Conservation (phyloP, 2,888 invertebrate species). For the Norana najaformis region DNA sequence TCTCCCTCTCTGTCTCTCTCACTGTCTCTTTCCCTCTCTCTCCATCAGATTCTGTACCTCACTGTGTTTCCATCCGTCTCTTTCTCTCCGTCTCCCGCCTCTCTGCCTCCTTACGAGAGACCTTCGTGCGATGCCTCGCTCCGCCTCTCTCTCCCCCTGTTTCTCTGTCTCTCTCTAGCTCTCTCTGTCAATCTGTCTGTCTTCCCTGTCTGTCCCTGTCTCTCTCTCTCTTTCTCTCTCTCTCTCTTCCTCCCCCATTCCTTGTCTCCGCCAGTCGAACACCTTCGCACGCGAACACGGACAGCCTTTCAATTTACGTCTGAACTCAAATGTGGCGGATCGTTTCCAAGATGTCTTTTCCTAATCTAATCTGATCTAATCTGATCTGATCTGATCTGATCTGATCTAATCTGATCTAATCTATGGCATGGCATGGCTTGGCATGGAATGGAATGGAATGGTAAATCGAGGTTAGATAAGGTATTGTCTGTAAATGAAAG, state of each 20-base stretch:
- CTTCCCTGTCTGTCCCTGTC: background rate
- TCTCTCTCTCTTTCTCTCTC: background rate
- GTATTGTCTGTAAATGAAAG: no score
- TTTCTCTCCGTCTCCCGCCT: background rate
- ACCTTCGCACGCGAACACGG: no score
- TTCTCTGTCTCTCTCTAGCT: background rate
- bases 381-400: no score
- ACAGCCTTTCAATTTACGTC: no score
- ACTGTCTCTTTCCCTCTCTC: background rate
- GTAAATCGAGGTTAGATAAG: no score
- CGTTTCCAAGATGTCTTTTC: no score
- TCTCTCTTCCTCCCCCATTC: background rate
- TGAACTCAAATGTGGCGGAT: no score
- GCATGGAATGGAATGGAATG: no score
- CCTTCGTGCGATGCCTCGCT: background rate
- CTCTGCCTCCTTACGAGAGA: background rate
- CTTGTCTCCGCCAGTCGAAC: no score
- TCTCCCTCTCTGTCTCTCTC: background rate
- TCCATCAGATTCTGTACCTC: background rate
- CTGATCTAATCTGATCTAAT: no score
- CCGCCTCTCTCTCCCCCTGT: background rate
- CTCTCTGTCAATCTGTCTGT: background rate
- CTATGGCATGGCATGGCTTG: no score
- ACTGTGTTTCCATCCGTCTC: background rate
- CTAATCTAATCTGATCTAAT: no score